phyloP scores from a whole-genome alignment of 2,113 vertebrate species.

The Motacilla alba region DNA sequence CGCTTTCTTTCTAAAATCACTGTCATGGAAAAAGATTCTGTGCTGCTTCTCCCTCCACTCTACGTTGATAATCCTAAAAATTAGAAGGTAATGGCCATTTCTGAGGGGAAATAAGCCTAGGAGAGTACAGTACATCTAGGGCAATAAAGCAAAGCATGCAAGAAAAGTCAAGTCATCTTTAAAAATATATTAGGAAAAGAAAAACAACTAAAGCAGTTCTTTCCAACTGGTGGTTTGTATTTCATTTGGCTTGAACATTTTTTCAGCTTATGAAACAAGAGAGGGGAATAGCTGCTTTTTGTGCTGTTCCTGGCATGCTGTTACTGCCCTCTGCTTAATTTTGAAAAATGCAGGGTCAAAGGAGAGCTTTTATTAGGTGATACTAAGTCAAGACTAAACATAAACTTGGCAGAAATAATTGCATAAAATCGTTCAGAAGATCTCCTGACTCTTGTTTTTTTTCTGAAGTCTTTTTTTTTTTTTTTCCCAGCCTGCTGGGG shows the following conservation, averaged over 20 bases:
- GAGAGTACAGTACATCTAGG: background rate
- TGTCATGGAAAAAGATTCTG: background rate
- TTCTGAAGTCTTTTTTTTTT: background rate
- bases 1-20: background rate
- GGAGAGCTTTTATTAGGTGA: conserved; percentile 37
- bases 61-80: background rate
- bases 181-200: background rate
- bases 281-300: background rate
- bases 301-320: conserved; percentile 31
- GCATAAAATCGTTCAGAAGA: background rate
- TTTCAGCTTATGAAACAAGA: background rate
- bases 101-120: background rate
- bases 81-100: background rate
- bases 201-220: background rate
- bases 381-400: conserved; percentile 40
- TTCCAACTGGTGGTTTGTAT: background rate
- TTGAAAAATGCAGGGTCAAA: conserved; percentile 25
- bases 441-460: background rate
- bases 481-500: background rate
- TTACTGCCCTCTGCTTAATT: background rate
- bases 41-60: background rate
- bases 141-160: background rate
- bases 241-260: background rate
- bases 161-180: background rate
- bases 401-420: conserved; percentile 46